Percentiles rank a stretch among this genome's conserved stretches.
phyloP scores from a whole-genome alignment of 2,888 invertebrate genomes.

The Cetonia aurata region DNA sequence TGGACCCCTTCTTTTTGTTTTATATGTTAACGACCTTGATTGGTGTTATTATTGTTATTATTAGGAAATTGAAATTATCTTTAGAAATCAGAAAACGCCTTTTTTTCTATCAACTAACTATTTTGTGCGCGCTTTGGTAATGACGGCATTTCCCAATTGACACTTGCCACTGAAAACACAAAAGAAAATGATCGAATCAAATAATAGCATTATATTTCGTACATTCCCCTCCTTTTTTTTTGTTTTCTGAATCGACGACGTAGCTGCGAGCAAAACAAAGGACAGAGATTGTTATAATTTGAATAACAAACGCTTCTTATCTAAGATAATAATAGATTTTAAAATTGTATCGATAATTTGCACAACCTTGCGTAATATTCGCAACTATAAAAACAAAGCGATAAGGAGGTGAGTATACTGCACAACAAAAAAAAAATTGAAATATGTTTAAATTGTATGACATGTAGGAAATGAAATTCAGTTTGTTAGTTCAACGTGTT shows the following conservation, averaged over 20 bases:
- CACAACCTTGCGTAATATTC: conserved; percentile 31
- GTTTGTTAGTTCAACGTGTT: not conserved
- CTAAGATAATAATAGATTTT: conserved; percentile 33
- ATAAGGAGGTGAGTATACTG: conserved; percentile 12
- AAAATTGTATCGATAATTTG: conserved; percentile 26
- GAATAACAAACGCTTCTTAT: conserved; percentile 16
- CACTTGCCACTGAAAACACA: too few species aligned
- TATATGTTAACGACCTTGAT: too few species aligned
- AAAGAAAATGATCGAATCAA: too few species aligned
- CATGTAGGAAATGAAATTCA: conserved; percentile 14
- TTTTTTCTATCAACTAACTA: too few species aligned
- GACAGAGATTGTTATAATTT: conserved; percentile 1
- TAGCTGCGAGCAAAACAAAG: not conserved
- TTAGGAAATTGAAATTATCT: too few species aligned
- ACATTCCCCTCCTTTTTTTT: not conserved
- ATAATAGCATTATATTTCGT: too few species aligned
- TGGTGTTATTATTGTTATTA: too few species aligned
- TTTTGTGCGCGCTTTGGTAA: too few species aligned
- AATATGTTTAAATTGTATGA: conserved; percentile 26
- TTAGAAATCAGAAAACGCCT: too few species aligned
- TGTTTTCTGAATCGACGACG: not conserved
- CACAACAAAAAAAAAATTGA: conserved; percentile 4
- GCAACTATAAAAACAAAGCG: conserved; percentile 19
- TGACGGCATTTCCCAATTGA: too few species aligned
- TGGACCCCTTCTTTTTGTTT: too few species aligned